These are phyloP conservation scores for Mesorhabditis sp. DNA, from an alignment of 2,888 invertebrate species.

Conservation along the genomic window DNA sequence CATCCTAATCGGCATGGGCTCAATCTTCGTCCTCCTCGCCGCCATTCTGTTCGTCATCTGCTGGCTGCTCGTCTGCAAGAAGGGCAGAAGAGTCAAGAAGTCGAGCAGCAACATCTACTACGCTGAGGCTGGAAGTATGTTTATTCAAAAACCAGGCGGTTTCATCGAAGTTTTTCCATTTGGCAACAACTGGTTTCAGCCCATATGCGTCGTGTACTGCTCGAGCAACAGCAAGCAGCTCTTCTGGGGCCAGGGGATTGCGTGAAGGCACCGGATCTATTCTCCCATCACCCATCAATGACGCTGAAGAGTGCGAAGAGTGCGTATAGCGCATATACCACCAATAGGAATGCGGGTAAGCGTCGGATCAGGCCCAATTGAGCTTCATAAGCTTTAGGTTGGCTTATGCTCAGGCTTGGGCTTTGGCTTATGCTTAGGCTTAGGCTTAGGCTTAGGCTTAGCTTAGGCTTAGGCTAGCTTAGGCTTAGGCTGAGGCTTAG, in stretches of 20 bases:
- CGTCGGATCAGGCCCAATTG: not conserved
- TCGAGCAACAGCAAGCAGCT: conserved; percentile 41
- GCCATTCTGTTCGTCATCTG: conserved; percentile 73
- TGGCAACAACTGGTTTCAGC: conserved; percentile 16
- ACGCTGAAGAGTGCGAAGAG: conserved; percentile 36
- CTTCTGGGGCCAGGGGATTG: conserved; percentile 14
- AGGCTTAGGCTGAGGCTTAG: too few species aligned
- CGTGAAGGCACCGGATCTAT: conserved; percentile 19
- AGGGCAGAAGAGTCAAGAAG: conserved; percentile 15
- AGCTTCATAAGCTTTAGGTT: not conserved
- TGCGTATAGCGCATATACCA: conserved; percentile 40
- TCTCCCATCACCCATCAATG: conserved; percentile 28
- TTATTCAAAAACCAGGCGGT: not conserved
- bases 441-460: conserved; percentile 27
- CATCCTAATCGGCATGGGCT: conserved; percentile 64
- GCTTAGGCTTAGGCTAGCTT: too few species aligned
- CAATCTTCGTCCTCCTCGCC: conserved; percentile 69
- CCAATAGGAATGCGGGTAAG: conserved; percentile 22
- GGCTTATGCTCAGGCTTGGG: not conserved
- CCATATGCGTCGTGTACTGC: conserved; percentile 43
- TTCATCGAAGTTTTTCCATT: not conserved
- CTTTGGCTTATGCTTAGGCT: not conserved
- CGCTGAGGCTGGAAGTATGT: conserved; percentile 24
- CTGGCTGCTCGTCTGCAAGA: conserved; percentile 61
- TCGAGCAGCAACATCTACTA: conserved; percentile 32